Percentiles rank a stretch among this genome's conserved stretches.
Evolutionary conservation across 2,888 invertebrate genomes (phyloP).

Genomic region (Temnothorax ravouxi): DNA sequence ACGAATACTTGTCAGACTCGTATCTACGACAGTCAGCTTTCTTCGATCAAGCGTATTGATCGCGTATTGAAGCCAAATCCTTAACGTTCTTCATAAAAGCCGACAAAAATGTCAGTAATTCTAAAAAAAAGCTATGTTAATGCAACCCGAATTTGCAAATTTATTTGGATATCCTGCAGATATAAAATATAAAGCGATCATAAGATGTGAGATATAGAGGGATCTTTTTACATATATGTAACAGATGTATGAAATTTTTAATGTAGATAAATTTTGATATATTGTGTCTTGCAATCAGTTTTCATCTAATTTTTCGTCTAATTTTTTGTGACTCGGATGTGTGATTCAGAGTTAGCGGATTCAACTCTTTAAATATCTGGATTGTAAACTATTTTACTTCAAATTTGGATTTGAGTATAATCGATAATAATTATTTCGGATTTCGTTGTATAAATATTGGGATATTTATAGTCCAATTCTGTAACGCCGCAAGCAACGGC

Average conservation of each 20-base stretch:
- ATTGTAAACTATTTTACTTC: neutral
- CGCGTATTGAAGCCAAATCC: neutral
- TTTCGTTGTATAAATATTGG: neutral
- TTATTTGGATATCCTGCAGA: neutral
- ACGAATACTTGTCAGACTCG: conserved; percentile 15
- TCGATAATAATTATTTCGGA: neutral
- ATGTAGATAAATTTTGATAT: neutral
- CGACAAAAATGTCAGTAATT: neutral
- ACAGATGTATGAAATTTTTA: neutral
- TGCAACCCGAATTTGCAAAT: neutral
- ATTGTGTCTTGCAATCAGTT: neutral
- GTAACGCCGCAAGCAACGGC: neutral
- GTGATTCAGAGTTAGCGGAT: neutral
- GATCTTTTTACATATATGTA: neutral
- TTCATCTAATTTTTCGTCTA: neutral
- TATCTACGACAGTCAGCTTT: conserved; percentile 40
- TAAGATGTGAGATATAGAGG: neutral
- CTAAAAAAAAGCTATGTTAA: neutral
- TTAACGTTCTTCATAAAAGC: neutral
- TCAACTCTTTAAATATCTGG: neutral
- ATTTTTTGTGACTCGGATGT: neutral
- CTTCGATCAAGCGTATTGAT: conserved; percentile 30
- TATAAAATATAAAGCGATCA: neutral
- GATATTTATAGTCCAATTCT: neutral
- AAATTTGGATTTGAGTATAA: neutral